Evolutionary conservation across 1,140 invertebrate species (phyloP), one percentile per base, ranked within the genome.

Genomic region (Drosophila tristis): DNA sequence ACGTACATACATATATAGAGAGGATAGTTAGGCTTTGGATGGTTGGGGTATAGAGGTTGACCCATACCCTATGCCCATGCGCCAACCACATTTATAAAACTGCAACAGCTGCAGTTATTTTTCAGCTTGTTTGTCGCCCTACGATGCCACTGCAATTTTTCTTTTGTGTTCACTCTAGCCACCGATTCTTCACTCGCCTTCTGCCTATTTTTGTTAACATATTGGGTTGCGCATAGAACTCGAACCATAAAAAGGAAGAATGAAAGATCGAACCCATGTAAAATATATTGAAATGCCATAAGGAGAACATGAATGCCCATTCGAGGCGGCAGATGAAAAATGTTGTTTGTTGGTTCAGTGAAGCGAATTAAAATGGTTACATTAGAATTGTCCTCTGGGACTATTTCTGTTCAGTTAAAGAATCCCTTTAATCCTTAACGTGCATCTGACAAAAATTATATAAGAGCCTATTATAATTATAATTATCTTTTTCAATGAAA

Each of bases 41-140:
- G 57, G 73, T 15, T 60, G 39, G 49, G 49, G 59, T 43, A 47
- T 25, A 42, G 7, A 53, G 44, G 45, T 4, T n/a, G 26, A 16
- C 25, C 13, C 26, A 20, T 35, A 60, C 9, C 35, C 35, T 7
- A 39, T 13, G 35, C 35, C 35, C 35, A 39, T 39, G 35, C 35
- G 35, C 56, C 48, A 74, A 79, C 70, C 82, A 45, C 78, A 87
- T 87, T 85, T 87, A 78, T 86, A 79, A 87, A 87, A 87, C 84
- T 87, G 82, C 82, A 87, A 89, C 82, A 87, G 82, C 82, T 87
- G 82, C 82, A 87, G 70, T 87, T 87, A 82, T 87, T 82, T 87
- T 87, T 87, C 57, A 70, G 57, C 57, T 80, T 85, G 66, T 80
- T 84, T 85, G 57, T 67, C 47, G 62, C 56, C 55, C 56, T 43